Conservation (phyloP, 2,113 vertebrate genomes). For the Cricetomys ansorgei region DNA sequence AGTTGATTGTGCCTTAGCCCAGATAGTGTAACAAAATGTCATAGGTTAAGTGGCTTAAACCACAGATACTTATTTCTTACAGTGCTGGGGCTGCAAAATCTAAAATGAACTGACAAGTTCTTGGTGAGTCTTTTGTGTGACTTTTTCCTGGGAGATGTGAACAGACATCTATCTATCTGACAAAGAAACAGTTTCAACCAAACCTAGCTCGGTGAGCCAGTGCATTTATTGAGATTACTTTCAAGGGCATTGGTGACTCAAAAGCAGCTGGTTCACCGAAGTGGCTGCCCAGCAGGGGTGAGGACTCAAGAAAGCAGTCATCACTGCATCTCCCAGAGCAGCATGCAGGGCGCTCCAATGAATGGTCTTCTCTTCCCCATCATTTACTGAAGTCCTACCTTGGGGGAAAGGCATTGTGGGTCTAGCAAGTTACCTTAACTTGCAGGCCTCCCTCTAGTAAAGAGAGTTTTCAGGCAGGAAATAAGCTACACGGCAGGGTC, state of each 20-base stretch:
- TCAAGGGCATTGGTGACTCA: neutral
- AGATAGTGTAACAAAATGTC: neutral
- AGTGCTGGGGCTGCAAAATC: neutral
- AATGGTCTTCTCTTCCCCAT: neutral
- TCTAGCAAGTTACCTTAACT: neutral
- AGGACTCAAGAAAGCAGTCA: neutral
- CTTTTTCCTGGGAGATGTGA: neutral
- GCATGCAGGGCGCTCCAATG: neutral
- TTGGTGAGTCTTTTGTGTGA: neutral
- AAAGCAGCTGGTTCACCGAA: neutral
- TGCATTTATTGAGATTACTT: neutral
- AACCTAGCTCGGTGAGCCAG: neutral
- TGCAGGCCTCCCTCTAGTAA: neutral
- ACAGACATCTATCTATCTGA: neutral
- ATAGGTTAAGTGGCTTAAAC: neutral
- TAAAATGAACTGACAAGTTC: neutral
- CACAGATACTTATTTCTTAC: neutral
- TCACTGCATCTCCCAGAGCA: neutral
- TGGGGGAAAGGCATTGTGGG: neutral
- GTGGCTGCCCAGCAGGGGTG: too few species aligned
- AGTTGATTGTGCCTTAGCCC: neutral
- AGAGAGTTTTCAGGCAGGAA: neutral
- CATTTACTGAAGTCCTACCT: neutral
- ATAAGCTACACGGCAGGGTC: neutral
- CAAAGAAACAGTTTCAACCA: too few species aligned